phyloP scores from a whole-genome alignment of 2,888 invertebrate genomes.

The Yponomeuta evonymella region DNA sequence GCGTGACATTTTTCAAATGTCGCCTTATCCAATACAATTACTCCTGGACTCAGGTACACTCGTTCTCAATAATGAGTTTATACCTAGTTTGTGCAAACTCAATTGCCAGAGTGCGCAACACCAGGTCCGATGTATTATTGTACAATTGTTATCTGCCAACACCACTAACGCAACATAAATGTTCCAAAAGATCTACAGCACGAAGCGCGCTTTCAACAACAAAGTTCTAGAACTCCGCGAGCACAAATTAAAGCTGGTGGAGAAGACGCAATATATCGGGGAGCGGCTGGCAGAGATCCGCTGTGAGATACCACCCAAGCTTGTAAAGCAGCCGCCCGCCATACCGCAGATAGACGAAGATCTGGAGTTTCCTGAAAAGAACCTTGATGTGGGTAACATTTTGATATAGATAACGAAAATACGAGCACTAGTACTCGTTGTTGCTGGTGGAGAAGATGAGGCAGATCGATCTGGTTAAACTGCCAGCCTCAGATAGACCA shows the following conservation, averaged over 20 bases:
- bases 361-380: conserved; percentile 76
- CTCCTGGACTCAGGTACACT: too few species aligned
- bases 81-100: too few species aligned
- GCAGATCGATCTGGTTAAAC: too few species aligned
- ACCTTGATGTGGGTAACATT: conserved; percentile 45
- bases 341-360: conserved; percentile 67
- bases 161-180: background rate
- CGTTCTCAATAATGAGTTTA: too few species aligned
- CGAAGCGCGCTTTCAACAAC: conserved; percentile 55
- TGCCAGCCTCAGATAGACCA: too few species aligned
- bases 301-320: conserved; percentile 70
- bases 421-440: background rate
- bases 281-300: conserved; percentile 73
- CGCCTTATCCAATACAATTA: too few species aligned
- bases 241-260: conserved; percentile 50
- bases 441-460: too few species aligned
- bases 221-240: conserved; percentile 56
- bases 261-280: conserved; percentile 50
- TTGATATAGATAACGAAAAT: background rate
- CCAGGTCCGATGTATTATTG: too few species aligned
- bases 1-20: too few species aligned
- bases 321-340: conserved; percentile 56
- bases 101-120: too few species aligned
- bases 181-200: conserved; percentile 52
- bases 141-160: too few species aligned